Evolutionary conservation across 2,113 vertebrate species (phyloP).

Genomic region (Prinia subflava): DNA sequence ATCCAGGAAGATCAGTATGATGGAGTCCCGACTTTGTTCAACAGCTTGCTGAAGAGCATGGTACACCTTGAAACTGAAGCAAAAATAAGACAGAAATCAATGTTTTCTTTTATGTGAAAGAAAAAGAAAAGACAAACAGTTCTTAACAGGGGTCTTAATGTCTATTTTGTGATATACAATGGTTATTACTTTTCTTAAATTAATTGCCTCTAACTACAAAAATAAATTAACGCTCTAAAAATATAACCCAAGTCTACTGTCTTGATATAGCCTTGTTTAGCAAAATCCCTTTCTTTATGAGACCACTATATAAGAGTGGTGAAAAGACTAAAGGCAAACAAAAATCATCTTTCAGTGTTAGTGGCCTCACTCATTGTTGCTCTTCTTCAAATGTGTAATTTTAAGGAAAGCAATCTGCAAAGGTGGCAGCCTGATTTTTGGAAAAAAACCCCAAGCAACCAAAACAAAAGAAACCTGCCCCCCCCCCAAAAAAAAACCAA

Average conservation of each 20-base stretch:
- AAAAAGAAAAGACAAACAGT: background rate
- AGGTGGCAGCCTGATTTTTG: background rate
- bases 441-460: background rate
- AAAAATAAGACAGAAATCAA: background rate
- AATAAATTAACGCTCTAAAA: background rate
- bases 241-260: background rate
- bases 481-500: accelerated
- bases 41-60: conserved; percentile 90
- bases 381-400: background rate
- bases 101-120: background rate
- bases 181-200: background rate
- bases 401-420: background rate
- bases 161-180: background rate
- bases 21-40: conserved; percentile 88
- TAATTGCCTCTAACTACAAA: background rate
- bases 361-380: background rate
- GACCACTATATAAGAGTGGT: background rate
- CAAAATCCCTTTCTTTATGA: background rate
- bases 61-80: conserved; percentile 85
- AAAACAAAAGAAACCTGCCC: background rate
- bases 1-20: conserved; percentile 89
- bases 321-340: background rate
- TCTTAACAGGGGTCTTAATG: background rate
- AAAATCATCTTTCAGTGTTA: background rate
- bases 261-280: background rate